Evolutionary conservation across 2,888 invertebrate genomes (phyloP).

Genomic region (Palloptera scutellata): DNA sequence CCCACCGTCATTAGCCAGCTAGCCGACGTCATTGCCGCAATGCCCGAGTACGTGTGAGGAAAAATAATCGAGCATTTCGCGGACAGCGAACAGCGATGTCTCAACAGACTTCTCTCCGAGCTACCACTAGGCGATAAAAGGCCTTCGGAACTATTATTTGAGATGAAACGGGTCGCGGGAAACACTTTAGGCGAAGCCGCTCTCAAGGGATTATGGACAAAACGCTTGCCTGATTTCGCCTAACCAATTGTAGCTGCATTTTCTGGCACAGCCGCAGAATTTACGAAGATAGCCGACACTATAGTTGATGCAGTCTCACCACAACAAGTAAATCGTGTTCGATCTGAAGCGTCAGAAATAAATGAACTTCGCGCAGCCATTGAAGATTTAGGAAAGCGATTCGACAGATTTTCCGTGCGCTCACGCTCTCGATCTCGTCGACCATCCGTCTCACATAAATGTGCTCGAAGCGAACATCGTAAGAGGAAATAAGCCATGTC

Average conservation of each 20-base stretch:
- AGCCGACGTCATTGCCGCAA: background rate
- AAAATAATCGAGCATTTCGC: conserved; percentile 22
- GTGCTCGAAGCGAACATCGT: too few relatives aligned
- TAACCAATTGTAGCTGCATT: conserved; percentile 24
- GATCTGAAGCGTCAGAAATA: too few relatives aligned
- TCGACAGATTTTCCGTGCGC: conserved; percentile 18
- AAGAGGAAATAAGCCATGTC: background rate
- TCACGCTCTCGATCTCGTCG: conserved; percentile 16
- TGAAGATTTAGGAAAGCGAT: too few relatives aligned
- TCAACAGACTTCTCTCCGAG: conserved; percentile 14
- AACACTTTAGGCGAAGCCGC: conserved; percentile 10
- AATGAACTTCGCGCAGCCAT: too few relatives aligned
- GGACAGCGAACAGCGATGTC: conserved; percentile 24
- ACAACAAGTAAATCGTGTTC: background rate
- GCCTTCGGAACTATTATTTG: conserved; percentile 10
- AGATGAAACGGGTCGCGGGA: conserved; percentile 19
- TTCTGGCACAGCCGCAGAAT: conserved; percentile 17
- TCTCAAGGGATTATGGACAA: conserved; percentile 24
- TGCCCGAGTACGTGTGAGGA: background rate
- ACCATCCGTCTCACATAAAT: too few relatives aligned
- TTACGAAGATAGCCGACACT: conserved; percentile 23
- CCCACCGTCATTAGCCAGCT: conserved; percentile 19
- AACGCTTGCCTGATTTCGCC: conserved; percentile 11
- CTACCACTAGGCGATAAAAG: conserved; percentile 1
- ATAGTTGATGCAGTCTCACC: conserved; percentile 21